phyloP scores from a whole-genome alignment of 2,888 invertebrate species.

The Volucella zonaria region DNA sequence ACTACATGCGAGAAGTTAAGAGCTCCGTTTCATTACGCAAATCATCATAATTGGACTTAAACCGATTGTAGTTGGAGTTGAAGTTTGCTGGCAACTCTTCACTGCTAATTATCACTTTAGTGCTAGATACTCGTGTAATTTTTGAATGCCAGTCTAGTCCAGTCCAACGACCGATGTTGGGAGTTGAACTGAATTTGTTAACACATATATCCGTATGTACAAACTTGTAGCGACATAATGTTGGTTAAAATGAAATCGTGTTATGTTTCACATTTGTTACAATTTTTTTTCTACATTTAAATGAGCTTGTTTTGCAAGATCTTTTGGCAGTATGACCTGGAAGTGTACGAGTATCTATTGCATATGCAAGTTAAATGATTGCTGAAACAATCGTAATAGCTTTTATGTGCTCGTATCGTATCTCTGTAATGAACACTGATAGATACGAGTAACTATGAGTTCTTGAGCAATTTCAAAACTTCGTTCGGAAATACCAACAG shows the following conservation, averaged over 20 bases:
- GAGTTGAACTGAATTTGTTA: conserved; percentile 6
- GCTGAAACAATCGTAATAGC: too few species aligned
- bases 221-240: neutral
- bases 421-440: too few species aligned
- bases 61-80: conserved; percentile 30
- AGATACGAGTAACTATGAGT: too few species aligned
- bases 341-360: too few species aligned
- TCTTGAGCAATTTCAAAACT: too few species aligned
- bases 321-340: too few species aligned
- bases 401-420: too few species aligned
- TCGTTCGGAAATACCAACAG: too few species aligned
- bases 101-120: conserved; percentile 49
- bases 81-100: neutral
- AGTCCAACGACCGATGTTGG: neutral
- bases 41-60: conserved; percentile 46
- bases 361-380: too few species aligned
- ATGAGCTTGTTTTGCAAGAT: too few species aligned
- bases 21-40: conserved; percentile 43
- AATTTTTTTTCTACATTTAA: neutral
- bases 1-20: neutral
- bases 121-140: conserved; percentile 30
- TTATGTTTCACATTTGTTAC: neutral
- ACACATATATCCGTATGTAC: too few species aligned
- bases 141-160: conserved; percentile 1
- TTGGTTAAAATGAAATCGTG: conserved; percentile 4